Conservation (phyloP, 2,113 vertebrate genomes). For the Dinomys branickii region DNA sequence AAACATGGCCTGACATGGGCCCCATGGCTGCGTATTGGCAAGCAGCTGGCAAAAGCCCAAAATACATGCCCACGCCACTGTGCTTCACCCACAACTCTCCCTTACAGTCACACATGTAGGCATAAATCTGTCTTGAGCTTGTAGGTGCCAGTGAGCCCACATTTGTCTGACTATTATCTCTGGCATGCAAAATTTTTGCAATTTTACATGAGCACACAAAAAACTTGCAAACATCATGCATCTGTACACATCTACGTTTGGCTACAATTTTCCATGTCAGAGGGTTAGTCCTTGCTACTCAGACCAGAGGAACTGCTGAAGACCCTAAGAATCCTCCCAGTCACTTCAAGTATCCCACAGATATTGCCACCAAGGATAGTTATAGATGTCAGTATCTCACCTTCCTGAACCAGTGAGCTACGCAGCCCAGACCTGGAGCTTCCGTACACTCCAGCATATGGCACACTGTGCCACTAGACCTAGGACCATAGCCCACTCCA, state of each 20-base stretch:
- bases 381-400: not conserved
- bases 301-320: not conserved
- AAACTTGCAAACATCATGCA: too few relatives aligned
- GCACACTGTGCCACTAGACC: not conserved
- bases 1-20: too few relatives aligned
- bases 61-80: too few relatives aligned
- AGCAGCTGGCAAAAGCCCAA: too few relatives aligned
- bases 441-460: not conserved
- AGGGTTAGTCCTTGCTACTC: not conserved
- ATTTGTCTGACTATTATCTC: not conserved
- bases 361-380: not conserved
- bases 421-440: too few relatives aligned
- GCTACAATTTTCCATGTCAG: too few relatives aligned
- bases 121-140: not conserved
- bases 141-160: fast-evolving
- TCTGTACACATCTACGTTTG: not conserved
- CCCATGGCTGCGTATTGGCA: not conserved
- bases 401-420: not conserved
- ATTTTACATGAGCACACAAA: fast-evolving
- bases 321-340: not conserved
- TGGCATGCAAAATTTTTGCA: not conserved
- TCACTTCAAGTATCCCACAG: not conserved
- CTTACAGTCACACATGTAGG: not conserved
- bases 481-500: not conserved
- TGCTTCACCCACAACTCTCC: not conserved